Conservation (phyloP, 1,140 invertebrate species). For the Heliconius himera region DNA sequence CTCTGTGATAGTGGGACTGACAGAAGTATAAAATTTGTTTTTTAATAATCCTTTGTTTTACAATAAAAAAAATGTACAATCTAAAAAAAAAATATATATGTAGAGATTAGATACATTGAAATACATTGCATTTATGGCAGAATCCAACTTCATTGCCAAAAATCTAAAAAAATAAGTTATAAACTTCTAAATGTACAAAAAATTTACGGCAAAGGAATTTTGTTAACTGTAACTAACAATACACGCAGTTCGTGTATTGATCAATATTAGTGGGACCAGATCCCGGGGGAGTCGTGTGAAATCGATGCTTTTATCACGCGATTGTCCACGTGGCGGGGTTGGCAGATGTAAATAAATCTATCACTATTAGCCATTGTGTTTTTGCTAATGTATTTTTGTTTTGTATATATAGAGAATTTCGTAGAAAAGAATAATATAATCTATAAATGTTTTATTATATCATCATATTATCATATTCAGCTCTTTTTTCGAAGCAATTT, state of each 20-base stretch:
- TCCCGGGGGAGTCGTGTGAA: constrained; percentile 49
- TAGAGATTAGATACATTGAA: too few relatives aligned
- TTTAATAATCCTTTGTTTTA: not conserved
- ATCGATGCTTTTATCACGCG: constrained; percentile 60
- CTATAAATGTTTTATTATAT: too few relatives aligned
- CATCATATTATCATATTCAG: too few relatives aligned
- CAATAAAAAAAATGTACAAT: not conserved
- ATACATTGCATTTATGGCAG: too few relatives aligned
- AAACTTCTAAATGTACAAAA: too few relatives aligned
- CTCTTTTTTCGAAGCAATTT: too few relatives aligned
- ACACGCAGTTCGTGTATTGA: constrained; percentile 11
- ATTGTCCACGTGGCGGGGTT: constrained; percentile 32
- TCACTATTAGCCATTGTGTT: not conserved
- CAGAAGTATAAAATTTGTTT: not conserved
- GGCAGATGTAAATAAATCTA: constrained; percentile 4
- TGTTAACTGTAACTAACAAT: not conserved
- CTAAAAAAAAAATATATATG: not conserved
- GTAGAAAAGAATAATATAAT: not conserved
- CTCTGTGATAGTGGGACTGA: not conserved
- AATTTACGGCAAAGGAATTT: not conserved
- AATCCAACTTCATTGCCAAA: too few relatives aligned
- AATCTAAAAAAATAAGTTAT: too few relatives aligned
- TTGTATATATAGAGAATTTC: not conserved
- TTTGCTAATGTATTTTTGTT: not conserved
- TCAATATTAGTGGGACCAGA: constrained; percentile 6